Conservation (phyloP, 2,888 invertebrate genomes). For the Netelia melanura region DNA sequence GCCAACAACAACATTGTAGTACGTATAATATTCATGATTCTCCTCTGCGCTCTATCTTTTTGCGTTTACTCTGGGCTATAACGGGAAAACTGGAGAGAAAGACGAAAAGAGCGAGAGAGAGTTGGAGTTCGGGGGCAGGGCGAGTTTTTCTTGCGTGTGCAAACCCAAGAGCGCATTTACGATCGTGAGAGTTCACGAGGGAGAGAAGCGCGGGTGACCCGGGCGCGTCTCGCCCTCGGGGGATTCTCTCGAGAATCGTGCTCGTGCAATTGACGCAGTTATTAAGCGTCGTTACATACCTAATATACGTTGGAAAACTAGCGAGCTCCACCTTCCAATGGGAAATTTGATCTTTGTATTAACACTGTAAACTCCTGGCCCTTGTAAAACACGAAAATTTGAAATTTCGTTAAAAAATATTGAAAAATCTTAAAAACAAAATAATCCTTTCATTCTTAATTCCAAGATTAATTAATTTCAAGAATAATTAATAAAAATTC, state of each 20-base stretch:
- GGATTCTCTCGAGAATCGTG: slow-evolving; percentile 54
- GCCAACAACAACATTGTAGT: slow-evolving; percentile 33
- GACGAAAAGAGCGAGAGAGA: background rate
- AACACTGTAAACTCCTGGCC: no score
- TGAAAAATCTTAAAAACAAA: no score
- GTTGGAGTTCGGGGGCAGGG: no score
- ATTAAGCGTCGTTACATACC: slow-evolving; percentile 48
- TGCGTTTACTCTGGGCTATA: slow-evolving; percentile 17
- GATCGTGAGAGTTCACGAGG: slow-evolving; percentile 36
- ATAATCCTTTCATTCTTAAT: no score
- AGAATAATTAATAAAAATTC: no score
- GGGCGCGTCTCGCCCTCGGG: slow-evolving; percentile 31
- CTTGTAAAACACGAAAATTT: no score
- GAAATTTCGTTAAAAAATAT: no score
- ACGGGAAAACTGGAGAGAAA: slow-evolving; percentile 1
- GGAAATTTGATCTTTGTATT: no score
- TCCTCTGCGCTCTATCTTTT: slow-evolving; percentile 20
- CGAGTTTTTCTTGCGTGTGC: slow-evolving; percentile 40
- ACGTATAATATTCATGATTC: slow-evolving; percentile 2
- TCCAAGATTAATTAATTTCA: no score
- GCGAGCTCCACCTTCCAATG: no score
- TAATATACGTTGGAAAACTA: slow-evolving; percentile 10
- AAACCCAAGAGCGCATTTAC: slow-evolving; percentile 26
- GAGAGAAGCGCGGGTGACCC: slow-evolving; percentile 8
- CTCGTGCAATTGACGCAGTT: slow-evolving; percentile 65